A percentile compares a stretch with the other conserved stretches of the same genome.
phyloP scores from a whole-genome alignment of 2,797 vertebrate species.

The Sorex maritimensis region DNA sequence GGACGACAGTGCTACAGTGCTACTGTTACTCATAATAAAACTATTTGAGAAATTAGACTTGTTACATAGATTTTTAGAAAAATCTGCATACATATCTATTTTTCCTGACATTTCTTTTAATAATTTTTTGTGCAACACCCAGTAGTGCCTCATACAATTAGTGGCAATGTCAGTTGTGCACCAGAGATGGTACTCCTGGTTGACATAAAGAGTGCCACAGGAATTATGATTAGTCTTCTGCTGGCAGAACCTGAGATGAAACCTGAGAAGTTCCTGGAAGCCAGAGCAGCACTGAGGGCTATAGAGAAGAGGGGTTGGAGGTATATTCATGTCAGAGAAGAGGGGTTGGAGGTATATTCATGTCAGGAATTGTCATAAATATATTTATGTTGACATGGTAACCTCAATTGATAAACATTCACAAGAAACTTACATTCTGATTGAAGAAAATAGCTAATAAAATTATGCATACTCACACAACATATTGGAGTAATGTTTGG shows the following conservation, averaged over 20 bases:
- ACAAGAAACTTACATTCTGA: neutral
- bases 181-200: no score
- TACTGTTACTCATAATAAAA: neutral
- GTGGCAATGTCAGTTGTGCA: no score
- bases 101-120: neutral
- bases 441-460: conserved; percentile 26
- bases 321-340: neutral
- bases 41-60: neutral
- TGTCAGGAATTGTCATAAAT: neutral
- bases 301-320: no score
- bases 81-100: neutral
- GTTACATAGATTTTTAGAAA: neutral
- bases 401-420: neutral
- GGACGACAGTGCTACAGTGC: no score
- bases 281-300: no score
- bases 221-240: no score
- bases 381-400: neutral
- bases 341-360: neutral
- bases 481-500: neutral
- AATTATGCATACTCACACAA: neutral
- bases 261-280: no score
- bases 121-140: neutral
- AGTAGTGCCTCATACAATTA: no score
- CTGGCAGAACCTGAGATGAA: no score
- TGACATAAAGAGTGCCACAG: no score